Evolutionary conservation across 2,113 vertebrate genomes (phyloP).

Genomic region (Dicaeum eximium): DNA sequence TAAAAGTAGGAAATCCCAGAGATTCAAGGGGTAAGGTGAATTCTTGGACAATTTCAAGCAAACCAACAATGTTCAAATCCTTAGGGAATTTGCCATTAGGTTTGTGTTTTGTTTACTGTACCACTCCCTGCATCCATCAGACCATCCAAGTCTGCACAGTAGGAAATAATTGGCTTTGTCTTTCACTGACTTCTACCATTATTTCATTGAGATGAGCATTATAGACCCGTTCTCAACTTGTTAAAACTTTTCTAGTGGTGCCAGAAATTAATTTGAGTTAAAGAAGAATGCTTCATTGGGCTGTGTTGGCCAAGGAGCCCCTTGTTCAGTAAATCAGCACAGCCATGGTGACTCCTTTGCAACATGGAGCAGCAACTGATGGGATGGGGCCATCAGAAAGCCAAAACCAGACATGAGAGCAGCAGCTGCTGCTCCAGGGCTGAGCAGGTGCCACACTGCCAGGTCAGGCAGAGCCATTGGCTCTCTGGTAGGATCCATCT

Average conservation of each 20-base stretch:
- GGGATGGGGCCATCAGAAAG: not conserved
- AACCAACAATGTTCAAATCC: not conserved
- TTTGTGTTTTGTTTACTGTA: not conserved
- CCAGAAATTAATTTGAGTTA: not conserved
- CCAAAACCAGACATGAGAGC: rapidly evolving
- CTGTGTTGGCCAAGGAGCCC: not conserved
- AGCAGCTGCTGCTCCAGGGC: not conserved
- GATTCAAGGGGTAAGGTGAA: not conserved
- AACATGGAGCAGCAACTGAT: rapidly evolving
- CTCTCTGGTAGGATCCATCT: not conserved
- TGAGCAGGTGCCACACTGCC: not conserved
- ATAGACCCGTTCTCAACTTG: not conserved
- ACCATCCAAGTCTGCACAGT: too few relatives aligned
- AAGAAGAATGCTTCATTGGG: not conserved
- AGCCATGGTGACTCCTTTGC: not conserved
- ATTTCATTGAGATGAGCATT: not conserved
- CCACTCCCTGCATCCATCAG: not conserved
- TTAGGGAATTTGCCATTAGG: too few relatives aligned
- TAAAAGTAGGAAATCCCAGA: not conserved
- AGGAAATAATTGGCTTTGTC: not conserved
- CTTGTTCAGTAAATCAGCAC: not conserved
- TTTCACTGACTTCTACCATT: not conserved
- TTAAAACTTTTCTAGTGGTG: not conserved
- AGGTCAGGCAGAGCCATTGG: not conserved
- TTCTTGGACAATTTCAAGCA: not conserved